These are phyloP conservation scores for Pheosia tremula DNA, from an alignment of 2,888 invertebrate species.

Conservation along the genomic window DNA sequence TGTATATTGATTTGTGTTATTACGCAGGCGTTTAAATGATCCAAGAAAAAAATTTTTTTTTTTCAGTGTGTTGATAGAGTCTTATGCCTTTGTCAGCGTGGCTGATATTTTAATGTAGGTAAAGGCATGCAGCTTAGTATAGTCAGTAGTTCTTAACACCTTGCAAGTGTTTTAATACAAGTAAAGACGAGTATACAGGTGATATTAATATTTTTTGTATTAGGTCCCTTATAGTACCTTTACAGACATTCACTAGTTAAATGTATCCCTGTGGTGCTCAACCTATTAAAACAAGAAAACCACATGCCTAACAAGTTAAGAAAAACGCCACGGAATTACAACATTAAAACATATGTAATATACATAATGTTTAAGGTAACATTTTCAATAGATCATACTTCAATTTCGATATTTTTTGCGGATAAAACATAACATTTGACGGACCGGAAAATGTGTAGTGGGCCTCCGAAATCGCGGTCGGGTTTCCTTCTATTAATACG, in stretches of 20 bases:
- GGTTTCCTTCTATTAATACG: conserved; percentile 30
- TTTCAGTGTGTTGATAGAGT: background rate
- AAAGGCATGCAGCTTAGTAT: background rate
- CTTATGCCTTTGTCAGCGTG: background rate
- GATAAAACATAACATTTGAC: background rate
- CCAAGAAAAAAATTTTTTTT: background rate
- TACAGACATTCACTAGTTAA: no score
- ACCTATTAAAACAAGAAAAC: no score
- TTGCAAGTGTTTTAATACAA: no score
- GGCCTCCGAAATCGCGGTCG: conserved; percentile 2
- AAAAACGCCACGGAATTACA: background rate
- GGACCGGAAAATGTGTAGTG: conserved; percentile 1
- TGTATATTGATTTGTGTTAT: background rate
- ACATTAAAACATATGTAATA: background rate
- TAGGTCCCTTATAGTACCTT: no score
- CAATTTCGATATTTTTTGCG: no score
- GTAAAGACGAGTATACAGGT: no score
- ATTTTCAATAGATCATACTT: background rate
- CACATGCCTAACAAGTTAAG: background rate
- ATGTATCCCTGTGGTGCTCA: no score
- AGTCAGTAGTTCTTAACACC: no score
- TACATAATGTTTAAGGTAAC: background rate
- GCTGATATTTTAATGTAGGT: no score
- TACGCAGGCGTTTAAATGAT: background rate
- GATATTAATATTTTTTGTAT: no score